Conservation (phyloP, 2,113 vertebrate genomes). For the Notothenia rossii region DNA sequence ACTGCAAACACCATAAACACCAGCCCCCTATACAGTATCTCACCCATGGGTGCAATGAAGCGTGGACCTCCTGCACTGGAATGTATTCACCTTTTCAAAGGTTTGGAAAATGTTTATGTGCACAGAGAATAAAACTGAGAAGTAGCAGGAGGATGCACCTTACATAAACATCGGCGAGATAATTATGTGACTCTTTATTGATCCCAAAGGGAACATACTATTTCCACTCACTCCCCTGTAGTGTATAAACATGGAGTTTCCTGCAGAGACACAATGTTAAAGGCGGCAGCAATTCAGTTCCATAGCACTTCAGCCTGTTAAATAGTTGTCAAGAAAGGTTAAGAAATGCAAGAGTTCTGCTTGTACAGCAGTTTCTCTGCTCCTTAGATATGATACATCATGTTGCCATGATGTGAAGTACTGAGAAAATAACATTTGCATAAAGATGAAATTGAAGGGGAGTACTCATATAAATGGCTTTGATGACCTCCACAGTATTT, state of each 20-base stretch:
- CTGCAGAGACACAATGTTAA: background rate
- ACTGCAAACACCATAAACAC: background rate
- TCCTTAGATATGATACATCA: background rate
- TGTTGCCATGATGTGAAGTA: background rate
- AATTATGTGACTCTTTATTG: conserved; percentile 2
- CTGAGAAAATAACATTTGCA: background rate
- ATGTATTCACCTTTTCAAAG: conserved; percentile 9
- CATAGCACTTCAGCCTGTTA: background rate
- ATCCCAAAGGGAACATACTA: background rate
- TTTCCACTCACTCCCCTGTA: background rate
- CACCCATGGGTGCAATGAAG: conserved; percentile 1
- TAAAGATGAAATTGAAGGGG: background rate
- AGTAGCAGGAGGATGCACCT: conserved; percentile 1
- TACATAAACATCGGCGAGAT: background rate
- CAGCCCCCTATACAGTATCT: no score
- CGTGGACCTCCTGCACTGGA: background rate
- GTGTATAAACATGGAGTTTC: no score
- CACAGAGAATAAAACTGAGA: background rate
- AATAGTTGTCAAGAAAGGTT: background rate
- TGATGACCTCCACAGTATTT: no score
- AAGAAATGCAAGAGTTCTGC: background rate
- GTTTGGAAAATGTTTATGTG: background rate
- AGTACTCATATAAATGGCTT: no score
- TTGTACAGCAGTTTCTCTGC: background rate
- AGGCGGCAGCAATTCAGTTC: background rate